phyloP scores from a whole-genome alignment of 2,888 invertebrate species.

The Auanema sp. region DNA sequence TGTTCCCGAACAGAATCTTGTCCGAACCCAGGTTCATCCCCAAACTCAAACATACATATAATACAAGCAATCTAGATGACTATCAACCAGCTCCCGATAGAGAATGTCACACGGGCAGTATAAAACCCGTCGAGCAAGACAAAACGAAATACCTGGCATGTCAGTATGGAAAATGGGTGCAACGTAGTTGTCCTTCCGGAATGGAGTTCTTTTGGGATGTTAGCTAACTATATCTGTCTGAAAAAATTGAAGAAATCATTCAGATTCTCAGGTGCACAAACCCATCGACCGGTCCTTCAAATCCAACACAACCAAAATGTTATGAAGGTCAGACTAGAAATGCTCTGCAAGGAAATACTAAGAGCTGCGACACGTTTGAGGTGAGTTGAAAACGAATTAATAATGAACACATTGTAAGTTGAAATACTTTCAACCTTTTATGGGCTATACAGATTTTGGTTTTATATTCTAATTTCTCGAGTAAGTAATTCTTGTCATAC shows the following conservation, averaged over 20 bases:
- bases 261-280: background rate
- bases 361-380: conserved; percentile 10
- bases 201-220: conserved; percentile 17
- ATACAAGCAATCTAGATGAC: too few species aligned
- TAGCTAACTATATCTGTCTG: background rate
- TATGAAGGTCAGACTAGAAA: conserved; percentile 10
- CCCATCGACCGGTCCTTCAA: background rate
- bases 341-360: background rate
- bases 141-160: conserved; percentile 8
- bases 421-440: too few species aligned
- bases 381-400: conserved; percentile 3
- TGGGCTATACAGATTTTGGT: too few species aligned
- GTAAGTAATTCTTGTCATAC: too few species aligned
- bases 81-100: too few species aligned
- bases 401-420: too few species aligned
- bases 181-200: conserved; percentile 8
- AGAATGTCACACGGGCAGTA: too few species aligned
- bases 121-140: background rate
- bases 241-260: background rate
- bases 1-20: conserved; percentile 5
- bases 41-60: conserved; percentile 1
- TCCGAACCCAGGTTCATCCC: background rate
- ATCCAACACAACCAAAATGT: conserved; percentile 5
- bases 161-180: conserved; percentile 15
- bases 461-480: too few species aligned